These are phyloP conservation scores for Pinna nobilis DNA, from an alignment of 1,140 invertebrate genomes.

Conservation along the genomic window DNA sequence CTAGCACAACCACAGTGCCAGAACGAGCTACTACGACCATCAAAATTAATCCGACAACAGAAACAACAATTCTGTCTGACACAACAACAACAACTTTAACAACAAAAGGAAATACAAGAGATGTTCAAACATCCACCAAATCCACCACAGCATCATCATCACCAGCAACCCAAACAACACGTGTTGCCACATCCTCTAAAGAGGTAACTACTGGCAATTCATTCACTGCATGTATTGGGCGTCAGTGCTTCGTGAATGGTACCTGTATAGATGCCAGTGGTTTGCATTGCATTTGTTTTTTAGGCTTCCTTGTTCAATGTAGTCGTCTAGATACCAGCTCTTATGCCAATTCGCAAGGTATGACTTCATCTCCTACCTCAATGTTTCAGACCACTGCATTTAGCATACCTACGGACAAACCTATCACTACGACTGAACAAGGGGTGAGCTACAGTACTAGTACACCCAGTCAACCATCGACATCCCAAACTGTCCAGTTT, in stretches of 20 bases:
- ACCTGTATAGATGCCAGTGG: background rate
- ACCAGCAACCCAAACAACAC: too few species aligned
- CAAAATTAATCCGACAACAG: background rate
- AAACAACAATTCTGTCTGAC: background rate
- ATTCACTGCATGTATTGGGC: background rate
- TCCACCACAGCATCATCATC: too few species aligned
- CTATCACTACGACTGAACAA: background rate
- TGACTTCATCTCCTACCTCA: slow-evolving; percentile 5
- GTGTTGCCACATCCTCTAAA: too few species aligned
- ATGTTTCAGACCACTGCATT: background rate
- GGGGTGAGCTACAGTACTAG: background rate
- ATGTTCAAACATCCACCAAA: too few species aligned
- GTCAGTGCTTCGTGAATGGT: slow-evolving; percentile 5
- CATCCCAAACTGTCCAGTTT: too few species aligned
- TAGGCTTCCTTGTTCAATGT: background rate
- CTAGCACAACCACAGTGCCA: background rate
- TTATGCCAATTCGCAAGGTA: too few species aligned
- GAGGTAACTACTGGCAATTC: background rate
- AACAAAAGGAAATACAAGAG: too few species aligned
- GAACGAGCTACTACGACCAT: background rate
- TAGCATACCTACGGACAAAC: background rate
- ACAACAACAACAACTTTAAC: background rate
- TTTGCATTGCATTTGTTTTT: background rate
- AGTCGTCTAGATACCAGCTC: slow-evolving; percentile 1
- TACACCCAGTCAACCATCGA: too few species aligned